Evolutionary conservation across 2,888 invertebrate species (phyloP), one percentile per base, ranked within the genome.

Genomic region (Eugnorisma glareosa): DNA sequence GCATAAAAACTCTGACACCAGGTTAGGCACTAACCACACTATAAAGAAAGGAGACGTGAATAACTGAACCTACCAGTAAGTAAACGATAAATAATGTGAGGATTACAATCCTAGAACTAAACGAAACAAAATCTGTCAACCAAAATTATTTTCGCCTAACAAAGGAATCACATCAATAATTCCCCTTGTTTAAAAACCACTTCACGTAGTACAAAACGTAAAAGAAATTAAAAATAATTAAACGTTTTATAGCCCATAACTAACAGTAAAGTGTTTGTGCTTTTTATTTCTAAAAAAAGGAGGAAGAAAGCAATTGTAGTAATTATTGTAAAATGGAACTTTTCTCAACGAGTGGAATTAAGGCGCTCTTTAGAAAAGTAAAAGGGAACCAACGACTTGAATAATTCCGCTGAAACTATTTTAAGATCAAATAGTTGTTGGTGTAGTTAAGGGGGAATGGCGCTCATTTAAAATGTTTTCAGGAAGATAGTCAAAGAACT

Each of bases 391-490:
- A 40, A 64, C n/a, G 64, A 51, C 48, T 82, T 54, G 35, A 79
- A 82, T 66, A 66, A 66, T 66, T 79, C 59, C 40, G 6, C 35
- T 57, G 18, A 71, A 83, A 79, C 71, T 57, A 61, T 74, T 82
- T 51, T 59, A 57, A 68, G 59, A 64, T 71, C 54, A 64, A 71
- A 18, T 18, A 37, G 43, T 37, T 66, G 75, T 71, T 68, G 48
- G 31, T 43, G 5, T 24, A 40, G 57, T 63, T 70, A 40, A 0
- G 11, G 18, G 18, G 5, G 1, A 68, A 68, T 68, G 37, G 24
- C 7, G 15, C 10, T 43, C n/a, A 40, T 37, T 71, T 21, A 45
- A 28, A 63, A 40, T 0, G 6, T 48, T 48, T n/a, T n/a, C 40
- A 18, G 15, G 5, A 35, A 24, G 13, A 24, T 13, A 15, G n/a